A percentile compares a stretch with the other conserved stretches of the same genome.
These are phyloP conservation scores for Raillietiella orientalis DNA, from an alignment of 2,888 invertebrate species.

Conservation along the genomic window DNA sequence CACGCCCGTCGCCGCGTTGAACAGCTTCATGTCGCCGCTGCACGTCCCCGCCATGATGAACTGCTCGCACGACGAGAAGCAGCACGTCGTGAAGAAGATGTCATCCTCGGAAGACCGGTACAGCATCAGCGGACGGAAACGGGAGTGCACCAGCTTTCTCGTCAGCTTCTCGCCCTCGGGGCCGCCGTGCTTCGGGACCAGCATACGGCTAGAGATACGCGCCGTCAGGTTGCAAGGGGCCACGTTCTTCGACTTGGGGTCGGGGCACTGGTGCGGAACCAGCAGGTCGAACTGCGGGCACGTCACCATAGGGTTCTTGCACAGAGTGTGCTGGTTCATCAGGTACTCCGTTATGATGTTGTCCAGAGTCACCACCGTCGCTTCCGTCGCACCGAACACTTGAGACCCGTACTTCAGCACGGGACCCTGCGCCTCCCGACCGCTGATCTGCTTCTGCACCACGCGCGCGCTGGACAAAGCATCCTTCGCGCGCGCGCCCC, in stretches of 20 bases:
- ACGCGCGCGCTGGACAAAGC: constrained; percentile 15
- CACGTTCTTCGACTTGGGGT: constrained; percentile 31
- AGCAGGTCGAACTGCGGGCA: constrained; percentile 88
- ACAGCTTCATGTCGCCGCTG: constrained; percentile 59
- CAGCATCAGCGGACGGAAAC: constrained; percentile 38
- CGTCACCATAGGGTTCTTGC: constrained; percentile 87
- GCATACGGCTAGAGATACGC: constrained; percentile 21
- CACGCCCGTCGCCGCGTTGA: constrained; percentile 43
- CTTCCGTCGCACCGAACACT: constrained; percentile 4
- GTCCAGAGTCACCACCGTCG: constrained; percentile 32
- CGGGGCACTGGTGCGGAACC: constrained; percentile 86
- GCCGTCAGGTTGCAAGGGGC: constrained; percentile 36
- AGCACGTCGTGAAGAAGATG: constrained; percentile 39
- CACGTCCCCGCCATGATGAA: constrained; percentile 59
- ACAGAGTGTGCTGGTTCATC: constrained; percentile 86
- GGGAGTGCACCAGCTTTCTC: constrained; percentile 46
- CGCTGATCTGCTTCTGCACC: constrained; percentile 19
- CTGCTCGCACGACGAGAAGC: constrained; percentile 25
- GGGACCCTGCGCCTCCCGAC: constrained; percentile 8
- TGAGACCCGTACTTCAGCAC: constrained; percentile 4
- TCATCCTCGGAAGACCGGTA: constrained; percentile 28
- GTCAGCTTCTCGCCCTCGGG: constrained; percentile 27
- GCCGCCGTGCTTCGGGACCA: constrained; percentile 15
- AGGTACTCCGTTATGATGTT: constrained; percentile 86
- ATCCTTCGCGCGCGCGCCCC: too few species aligned